A percentile compares a stretch with the other conserved stretches of the same genome.
phyloP scores from a whole-genome alignment of 2,113 vertebrate genomes.

The Nibea albiflora region DNA sequence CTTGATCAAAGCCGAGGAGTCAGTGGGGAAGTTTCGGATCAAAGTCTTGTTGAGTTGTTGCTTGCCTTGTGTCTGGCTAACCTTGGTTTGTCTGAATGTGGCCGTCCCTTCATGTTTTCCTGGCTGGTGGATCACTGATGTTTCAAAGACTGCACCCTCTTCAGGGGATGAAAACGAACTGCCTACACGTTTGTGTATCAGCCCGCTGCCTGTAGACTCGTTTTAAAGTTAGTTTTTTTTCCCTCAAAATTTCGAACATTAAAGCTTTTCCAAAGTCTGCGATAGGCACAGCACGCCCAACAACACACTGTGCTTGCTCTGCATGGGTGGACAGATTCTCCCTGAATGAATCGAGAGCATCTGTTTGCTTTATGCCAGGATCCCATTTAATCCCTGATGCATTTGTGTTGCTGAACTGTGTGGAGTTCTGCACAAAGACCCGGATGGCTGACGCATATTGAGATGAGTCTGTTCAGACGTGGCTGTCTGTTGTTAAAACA shows the following conservation, averaged over 20 bases:
- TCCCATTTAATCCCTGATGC: constrained; percentile 60
- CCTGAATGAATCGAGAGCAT: constrained; percentile 61
- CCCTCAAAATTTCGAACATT: background rate
- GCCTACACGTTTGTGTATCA: constrained; percentile 9
- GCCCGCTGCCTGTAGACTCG: constrained; percentile 27
- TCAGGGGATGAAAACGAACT: constrained; percentile 32
- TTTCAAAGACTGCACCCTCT: constrained; percentile 38
- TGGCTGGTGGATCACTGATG: constrained; percentile 34
- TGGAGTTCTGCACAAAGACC: constrained; percentile 42
- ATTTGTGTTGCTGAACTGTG: constrained; percentile 51
- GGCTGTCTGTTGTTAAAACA: constrained; percentile 20
- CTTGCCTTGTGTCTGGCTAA: constrained; percentile 29
- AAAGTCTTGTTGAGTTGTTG: constrained; percentile 41
- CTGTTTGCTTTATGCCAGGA: constrained; percentile 58
- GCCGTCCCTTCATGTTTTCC: constrained; percentile 9
- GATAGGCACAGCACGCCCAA: constrained; percentile 8
- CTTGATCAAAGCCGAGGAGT: constrained; percentile 54
- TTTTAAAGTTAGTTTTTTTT: constrained; percentile 40
- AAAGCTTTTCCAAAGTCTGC: constrained; percentile 35
- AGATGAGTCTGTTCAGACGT: constrained; percentile 31
- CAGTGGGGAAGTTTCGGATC: constrained; percentile 48
- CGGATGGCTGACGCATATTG: constrained; percentile 10
- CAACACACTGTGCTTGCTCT: constrained; percentile 40
- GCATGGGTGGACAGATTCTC: constrained; percentile 56
- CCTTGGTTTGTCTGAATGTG: constrained; percentile 33